Conservation (phyloP, 2,888 invertebrate genomes). For the Xestia c-nigrum region DNA sequence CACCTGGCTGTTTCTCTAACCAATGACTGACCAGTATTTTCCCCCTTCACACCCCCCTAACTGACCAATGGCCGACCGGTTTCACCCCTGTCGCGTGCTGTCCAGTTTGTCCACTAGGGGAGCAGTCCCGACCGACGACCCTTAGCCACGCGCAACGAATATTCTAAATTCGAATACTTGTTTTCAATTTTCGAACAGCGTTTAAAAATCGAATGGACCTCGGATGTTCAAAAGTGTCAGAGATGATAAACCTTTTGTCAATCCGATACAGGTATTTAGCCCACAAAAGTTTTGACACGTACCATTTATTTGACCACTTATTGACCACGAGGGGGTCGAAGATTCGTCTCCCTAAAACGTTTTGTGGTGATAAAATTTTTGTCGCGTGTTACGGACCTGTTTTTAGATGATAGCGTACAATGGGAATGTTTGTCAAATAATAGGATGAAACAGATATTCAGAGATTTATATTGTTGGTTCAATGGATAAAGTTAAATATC, state of each 20-base stretch:
- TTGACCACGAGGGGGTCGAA: slow-evolving; percentile 80
- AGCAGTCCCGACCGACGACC: slow-evolving; percentile 53
- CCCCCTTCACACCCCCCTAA: slow-evolving; percentile 65
- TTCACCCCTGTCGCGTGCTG: slow-evolving; percentile 80
- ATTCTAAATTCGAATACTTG: slow-evolving; percentile 68
- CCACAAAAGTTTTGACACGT: slow-evolving; percentile 85
- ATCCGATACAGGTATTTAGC: slow-evolving; percentile 81
- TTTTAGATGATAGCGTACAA: slow-evolving; percentile 76
- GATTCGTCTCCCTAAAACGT: slow-evolving; percentile 86
- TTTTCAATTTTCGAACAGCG: slow-evolving; percentile 66
- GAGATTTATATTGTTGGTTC: slow-evolving; percentile 73
- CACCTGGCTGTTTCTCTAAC: slow-evolving; percentile 81
- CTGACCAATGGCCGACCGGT: slow-evolving; percentile 89
- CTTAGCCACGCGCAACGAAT: slow-evolving; percentile 72
- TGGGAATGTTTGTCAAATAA: slow-evolving; percentile 75
- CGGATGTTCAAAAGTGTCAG: slow-evolving; percentile 84
- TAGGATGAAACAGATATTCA: slow-evolving; percentile 75
- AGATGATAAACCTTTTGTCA: slow-evolving; percentile 84
- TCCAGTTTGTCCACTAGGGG: slow-evolving; percentile 73
- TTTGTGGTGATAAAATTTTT: slow-evolving; percentile 74
- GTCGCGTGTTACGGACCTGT: slow-evolving; percentile 84
- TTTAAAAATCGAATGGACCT: slow-evolving; percentile 85
- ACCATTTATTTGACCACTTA: slow-evolving; percentile 85
- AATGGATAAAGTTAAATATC: slow-evolving; percentile 67
- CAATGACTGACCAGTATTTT: slow-evolving; percentile 73